Percentiles rank a stretch among this genome's conserved stretches.
phyloP scores from a whole-genome alignment of 2,797 vertebrate species.

The Naso thynnoides region DNA sequence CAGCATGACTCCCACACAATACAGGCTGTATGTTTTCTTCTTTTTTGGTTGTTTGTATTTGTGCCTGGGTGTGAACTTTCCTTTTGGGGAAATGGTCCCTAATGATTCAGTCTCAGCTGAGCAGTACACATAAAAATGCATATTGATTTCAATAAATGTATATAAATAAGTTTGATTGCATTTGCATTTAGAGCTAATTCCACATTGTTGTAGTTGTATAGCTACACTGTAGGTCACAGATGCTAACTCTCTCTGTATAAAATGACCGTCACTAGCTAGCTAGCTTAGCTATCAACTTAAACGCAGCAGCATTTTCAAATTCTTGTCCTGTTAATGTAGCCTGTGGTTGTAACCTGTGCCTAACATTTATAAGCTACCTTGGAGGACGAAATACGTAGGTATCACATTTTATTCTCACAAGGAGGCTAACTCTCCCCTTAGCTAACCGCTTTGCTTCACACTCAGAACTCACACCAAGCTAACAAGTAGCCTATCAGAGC shows the following conservation, averaged over 20 bases:
- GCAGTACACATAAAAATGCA: neutral
- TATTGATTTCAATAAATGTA: neutral
- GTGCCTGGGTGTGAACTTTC: conserved; percentile 10
- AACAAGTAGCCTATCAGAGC: too few species aligned
- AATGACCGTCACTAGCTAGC: neutral
- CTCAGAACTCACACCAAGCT: neutral
- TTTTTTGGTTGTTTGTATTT: conserved; percentile 1
- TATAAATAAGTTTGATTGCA: neutral
- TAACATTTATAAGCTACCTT: neutral
- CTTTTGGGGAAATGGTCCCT: conserved; percentile 6
- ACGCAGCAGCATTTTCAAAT: neutral
- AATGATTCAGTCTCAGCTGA: neutral
- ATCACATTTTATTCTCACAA: neutral
- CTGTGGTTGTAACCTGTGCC: neutral
- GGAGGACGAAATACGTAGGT: neutral
- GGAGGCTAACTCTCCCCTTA: neutral
- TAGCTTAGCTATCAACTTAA: neutral
- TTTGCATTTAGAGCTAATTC: neutral
- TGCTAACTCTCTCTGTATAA: neutral
- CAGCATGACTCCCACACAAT: conserved; percentile 64
- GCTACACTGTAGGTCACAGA: neutral
- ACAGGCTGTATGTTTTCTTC: conserved; percentile 29
- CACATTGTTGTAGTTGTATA: neutral
- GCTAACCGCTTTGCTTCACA: neutral
- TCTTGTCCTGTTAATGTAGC: neutral